Base-by-base conservation (phyloP, 1,140 invertebrate genomes). In the Heliconius hewitsoni region DNA sequence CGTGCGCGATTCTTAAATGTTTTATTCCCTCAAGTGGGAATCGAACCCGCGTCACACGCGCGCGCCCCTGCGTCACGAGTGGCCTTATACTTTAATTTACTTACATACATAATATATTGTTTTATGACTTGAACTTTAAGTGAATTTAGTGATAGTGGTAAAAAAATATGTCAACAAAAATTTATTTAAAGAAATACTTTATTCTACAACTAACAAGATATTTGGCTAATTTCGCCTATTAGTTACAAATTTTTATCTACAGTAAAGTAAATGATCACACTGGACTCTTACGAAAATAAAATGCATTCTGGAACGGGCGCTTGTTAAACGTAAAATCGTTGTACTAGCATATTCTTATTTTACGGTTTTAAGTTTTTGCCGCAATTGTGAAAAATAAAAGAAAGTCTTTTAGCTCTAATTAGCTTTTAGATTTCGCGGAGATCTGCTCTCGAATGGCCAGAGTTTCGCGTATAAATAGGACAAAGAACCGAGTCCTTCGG, bases 401-500 rank as follows among this genome's bases (percentile, higher is more conserved):
- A 74, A 78, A 74, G 42, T 55, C 72, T 71, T 27, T 72, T 55
- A 77, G 76, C 73, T 78, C 77, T 81, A 81, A 81, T 81, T 81
- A 81, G 80, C 80, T 81, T 81, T 77, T 71, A 78, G 80, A 81
- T 81, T 81, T 81, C 39, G 50, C 76, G 60, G 80, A 81, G 80
- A 78, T 81, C 73, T 78, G 78, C 84, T 86, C 81, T 82, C 78
- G 73, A 80, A 81, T 78, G 50, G 52, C 57, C 77, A 70, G 74
- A 81, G 73, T 78, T 76, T 66, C 70, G 39, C 37, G 78, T 57
- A 77, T 78, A 72, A 73, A 71, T 72, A 79, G 74, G 60, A 77
- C 80, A 81, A 83, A 80, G 77, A 77, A 66, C 71, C 66, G 52
- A 78, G 74, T 76, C 77, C 60, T 71, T 74, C 19, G 57, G 52